A percentile compares a stretch with the other conserved stretches of the same genome.
Conservation (phyloP, 2,113 vertebrate species). For the Clupea harengus region DNA sequence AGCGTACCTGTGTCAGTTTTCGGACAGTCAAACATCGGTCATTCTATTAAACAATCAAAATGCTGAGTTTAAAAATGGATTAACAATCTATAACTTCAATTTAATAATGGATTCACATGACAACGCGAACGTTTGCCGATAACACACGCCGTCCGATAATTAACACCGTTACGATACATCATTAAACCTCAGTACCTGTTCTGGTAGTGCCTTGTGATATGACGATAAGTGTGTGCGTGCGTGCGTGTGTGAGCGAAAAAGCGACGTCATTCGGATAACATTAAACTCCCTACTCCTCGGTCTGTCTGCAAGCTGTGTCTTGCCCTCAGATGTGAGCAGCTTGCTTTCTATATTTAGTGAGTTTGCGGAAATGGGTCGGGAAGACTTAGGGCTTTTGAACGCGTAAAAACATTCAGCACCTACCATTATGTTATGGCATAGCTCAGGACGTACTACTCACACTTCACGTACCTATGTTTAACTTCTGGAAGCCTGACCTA, state of each 20-base stretch:
- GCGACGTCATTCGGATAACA: slow-evolving; percentile 9
- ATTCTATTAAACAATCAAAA: too few species aligned
- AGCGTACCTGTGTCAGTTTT: too few species aligned
- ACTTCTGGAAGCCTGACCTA: slow-evolving; percentile 32
- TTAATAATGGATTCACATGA: too few species aligned
- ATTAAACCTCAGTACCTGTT: too few species aligned
- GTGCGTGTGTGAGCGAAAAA: background rate
- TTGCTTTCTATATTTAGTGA: slow-evolving; percentile 33
- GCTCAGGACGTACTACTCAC: slow-evolving; percentile 27
- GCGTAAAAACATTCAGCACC: slow-evolving; percentile 34
- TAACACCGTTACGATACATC: too few species aligned
- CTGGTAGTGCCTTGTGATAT: too few species aligned
- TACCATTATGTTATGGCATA: slow-evolving; percentile 28
- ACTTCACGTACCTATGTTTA: slow-evolving; percentile 30
- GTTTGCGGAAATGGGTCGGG: slow-evolving; percentile 12
- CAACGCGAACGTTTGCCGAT: too few species aligned
- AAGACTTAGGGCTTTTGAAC: slow-evolving; percentile 11
- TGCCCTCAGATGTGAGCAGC: slow-evolving; percentile 21
- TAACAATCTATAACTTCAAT: too few species aligned
- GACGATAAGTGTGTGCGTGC: too few species aligned
- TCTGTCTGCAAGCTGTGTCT: slow-evolving; percentile 28
- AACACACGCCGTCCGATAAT: too few species aligned
- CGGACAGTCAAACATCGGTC: too few species aligned
- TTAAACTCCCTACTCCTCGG: slow-evolving; percentile 18
- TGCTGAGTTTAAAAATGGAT: too few species aligned